phyloP scores from a whole-genome alignment of 2,113 vertebrate species.

The Gymnogyps californianus region DNA sequence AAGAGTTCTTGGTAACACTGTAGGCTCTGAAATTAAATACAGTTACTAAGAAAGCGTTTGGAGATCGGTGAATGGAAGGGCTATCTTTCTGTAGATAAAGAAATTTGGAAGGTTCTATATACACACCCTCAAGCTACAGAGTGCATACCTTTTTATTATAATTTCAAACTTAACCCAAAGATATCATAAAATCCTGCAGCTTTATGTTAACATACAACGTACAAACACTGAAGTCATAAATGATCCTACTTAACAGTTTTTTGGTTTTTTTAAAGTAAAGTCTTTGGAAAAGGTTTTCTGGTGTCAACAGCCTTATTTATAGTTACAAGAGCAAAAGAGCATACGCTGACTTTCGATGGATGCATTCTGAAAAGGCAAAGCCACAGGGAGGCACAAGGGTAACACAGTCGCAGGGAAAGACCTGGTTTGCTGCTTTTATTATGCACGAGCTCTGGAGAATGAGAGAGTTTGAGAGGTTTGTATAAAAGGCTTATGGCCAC shows the following conservation, averaged over 20 bases:
- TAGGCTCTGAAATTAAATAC: neutral
- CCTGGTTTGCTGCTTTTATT: neutral
- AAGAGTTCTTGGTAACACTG: neutral
- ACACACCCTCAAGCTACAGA: neutral
- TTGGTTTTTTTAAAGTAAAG: neutral
- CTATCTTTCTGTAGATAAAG: neutral
- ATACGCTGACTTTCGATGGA: neutral
- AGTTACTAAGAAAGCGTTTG: neutral
- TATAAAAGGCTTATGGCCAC: neutral
- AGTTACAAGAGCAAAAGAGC: neutral
- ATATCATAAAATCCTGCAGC: neutral
- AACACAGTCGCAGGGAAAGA: neutral
- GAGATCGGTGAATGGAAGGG: neutral
- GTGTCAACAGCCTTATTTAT: neutral
- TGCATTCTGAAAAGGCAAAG: neutral
- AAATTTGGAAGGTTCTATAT: neutral
- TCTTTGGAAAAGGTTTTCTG: neutral
- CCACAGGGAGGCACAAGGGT: neutral
- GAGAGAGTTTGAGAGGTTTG: neutral
- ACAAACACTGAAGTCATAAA: neutral
- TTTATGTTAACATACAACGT: neutral
- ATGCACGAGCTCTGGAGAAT: neutral
- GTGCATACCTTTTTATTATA: neutral
- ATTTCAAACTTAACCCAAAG: neutral
- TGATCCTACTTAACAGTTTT: neutral